Evolutionary conservation across 92 coral and sea anemone species (phyloP).

Genomic region (Palythoa grandiflora): DNA sequence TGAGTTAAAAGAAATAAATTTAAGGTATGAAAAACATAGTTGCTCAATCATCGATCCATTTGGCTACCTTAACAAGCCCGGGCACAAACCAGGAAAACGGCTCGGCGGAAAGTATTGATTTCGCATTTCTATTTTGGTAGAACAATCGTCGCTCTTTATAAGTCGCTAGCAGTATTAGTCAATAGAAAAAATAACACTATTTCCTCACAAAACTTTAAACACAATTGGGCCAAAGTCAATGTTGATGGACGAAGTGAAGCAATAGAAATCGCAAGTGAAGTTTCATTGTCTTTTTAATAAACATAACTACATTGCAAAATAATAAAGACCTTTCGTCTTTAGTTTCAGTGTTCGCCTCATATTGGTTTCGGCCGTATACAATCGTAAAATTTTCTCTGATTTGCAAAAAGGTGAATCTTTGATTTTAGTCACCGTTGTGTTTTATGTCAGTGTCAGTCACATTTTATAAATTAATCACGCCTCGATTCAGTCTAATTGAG

Average conservation of each 20-base stretch:
- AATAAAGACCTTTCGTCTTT: background rate
- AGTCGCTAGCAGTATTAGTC: background rate
- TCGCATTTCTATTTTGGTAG: background rate
- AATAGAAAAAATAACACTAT: constrained; percentile 8
- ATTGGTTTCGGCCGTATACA: background rate
- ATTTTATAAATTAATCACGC: too few species aligned
- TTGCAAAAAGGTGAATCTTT: too few species aligned
- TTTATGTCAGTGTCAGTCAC: too few species aligned
- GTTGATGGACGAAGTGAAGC: constrained; percentile 35
- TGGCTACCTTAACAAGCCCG: background rate
- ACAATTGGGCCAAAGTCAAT: constrained; percentile 21
- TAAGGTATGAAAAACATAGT: background rate
- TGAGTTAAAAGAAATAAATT: background rate
- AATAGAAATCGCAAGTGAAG: background rate
- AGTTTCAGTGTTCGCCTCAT: background rate
- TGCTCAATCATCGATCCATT: background rate
- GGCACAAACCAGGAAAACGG: background rate
- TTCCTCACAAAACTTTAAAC: background rate
- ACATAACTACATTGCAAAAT: background rate
- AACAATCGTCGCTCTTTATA: constrained; percentile 3
- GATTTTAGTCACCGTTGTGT: too few species aligned
- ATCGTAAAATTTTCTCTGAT: background rate
- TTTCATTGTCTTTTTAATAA: background rate
- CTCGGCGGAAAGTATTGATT: background rate
- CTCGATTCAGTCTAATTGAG: too few species aligned